Evolutionary conservation across 53 echinoderm and acorn worm genomes (phyloP).

Genomic region (Hippasteria phrygiana): DNA sequence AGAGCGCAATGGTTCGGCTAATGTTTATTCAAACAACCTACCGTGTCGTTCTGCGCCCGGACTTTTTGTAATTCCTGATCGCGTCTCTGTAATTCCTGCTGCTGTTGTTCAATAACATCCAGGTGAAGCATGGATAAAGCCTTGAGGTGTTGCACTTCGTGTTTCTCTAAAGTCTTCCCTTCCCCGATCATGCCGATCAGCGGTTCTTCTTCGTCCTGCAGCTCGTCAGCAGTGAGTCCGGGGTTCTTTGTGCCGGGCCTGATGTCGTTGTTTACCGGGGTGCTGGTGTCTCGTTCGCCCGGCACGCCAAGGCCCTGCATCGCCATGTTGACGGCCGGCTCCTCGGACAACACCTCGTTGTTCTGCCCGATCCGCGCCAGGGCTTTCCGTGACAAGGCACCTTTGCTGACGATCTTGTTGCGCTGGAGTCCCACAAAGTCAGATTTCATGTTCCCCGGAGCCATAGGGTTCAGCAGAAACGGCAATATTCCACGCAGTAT

Average conservation of each 20-base stretch:
- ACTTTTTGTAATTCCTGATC: slow-evolving; percentile 89
- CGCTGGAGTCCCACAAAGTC: slow-evolving; percentile 91
- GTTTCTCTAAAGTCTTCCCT: slow-evolving; percentile 44
- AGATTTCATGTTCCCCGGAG: slow-evolving; percentile 98
- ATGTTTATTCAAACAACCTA: slow-evolving; percentile 44
- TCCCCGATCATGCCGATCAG: slow-evolving; percentile 9
- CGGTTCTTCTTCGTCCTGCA: neutral
- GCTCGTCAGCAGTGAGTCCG: neutral
- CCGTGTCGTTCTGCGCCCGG: slow-evolving; percentile 93
- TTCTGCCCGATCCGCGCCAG: slow-evolving; percentile 66
- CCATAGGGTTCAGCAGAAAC: slow-evolving; percentile 81
- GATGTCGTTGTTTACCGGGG: slow-evolving; percentile 18
- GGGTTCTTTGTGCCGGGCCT: slow-evolving; percentile 52
- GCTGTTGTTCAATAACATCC: slow-evolving; percentile 96
- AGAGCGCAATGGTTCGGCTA: neutral
- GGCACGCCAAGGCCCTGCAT: no score
- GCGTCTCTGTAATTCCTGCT: slow-evolving; percentile 72
- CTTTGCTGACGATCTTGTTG: slow-evolving; percentile 78
- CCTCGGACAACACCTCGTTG: slow-evolving; percentile 49
- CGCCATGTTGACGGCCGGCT: slow-evolving; percentile 67
- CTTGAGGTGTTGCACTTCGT: slow-evolving; percentile 88
- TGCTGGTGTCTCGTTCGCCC: slow-evolving; percentile 40
- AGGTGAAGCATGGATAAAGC: slow-evolving; percentile 92
- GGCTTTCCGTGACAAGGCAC: slow-evolving; percentile 76
- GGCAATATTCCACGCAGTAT: slow-evolving; percentile 46